Base-by-base conservation (phyloP, 2,797 vertebrate genomes). In the Clamator glandarius region DNA sequence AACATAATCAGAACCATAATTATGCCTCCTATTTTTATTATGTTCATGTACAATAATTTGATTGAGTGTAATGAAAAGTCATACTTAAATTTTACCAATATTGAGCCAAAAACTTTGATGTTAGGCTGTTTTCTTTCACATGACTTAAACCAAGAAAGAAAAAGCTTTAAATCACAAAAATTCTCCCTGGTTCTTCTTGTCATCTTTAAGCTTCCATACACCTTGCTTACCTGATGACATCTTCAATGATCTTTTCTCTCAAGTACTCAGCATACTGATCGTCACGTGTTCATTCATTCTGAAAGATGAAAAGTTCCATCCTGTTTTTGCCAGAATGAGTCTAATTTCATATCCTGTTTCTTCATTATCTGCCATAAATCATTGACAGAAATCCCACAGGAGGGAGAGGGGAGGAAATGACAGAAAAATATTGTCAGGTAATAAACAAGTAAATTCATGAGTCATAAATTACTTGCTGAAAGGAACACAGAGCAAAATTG, bases 341-440 rank as follows among this genome's bases (percentile, higher is more conserved):
- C 59, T 52, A 42, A 68, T 81, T 94, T 87, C 51, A 94, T 41
- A 59, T 4, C 1, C 20, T 73, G 8, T 48, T 28, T 5, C 33
- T 84, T 89, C 90, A 86, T 77, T 91, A 69, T 52, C 26, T 91
- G 17, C 48, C 69, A 87, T 33, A 83, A 93, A 78, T 12, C 11
- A 48, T 58, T 81, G 69, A 78, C 28, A 72, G n/a, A 92, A 90
- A 66, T 58, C 39, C 48, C 52, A 50, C 33, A 35, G 41, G 28
- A 64, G 36, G 36, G 28, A 91, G 23, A 62, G 16, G 13, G 33
- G 6, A 84, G 20, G 20, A 85, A 77, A 83, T 36, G 42, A 68
- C 72, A 81, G n/a, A 64, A 95, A 92, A 95, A 87, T 82, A 69
- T 77, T 70, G 72, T 69, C 79, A 84, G 41, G 64, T 76, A 94